Evolutionary conservation across 2,888 invertebrate genomes (phyloP).

Genomic region (Diarsia mendica): DNA sequence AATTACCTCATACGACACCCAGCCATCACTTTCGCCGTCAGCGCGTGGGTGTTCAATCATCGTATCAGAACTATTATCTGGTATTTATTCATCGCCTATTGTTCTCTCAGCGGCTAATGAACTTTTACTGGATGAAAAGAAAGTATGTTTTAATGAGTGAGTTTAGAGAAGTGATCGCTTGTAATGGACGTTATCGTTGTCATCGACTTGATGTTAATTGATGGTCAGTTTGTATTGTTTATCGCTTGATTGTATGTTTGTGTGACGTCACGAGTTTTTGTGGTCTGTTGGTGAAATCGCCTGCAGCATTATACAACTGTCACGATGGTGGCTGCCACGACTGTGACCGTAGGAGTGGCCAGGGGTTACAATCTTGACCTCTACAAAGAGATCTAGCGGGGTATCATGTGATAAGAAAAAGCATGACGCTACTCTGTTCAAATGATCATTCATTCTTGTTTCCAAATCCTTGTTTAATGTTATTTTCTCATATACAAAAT

Average conservation of each 20-base stretch:
- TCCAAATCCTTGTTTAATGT: not conserved
- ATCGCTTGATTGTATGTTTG: constrained; percentile 44
- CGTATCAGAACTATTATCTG: constrained; percentile 69
- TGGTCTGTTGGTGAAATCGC: constrained; percentile 54
- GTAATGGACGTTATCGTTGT: constrained; percentile 75
- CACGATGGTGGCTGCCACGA: constrained; percentile 24
- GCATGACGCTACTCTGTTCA: not conserved
- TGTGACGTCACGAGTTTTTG: constrained; percentile 41
- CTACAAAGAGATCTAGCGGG: constrained; percentile 3
- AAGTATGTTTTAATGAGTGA: constrained; percentile 80
- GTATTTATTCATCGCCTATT: constrained; percentile 76
- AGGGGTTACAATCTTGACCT: constrained; percentile 28
- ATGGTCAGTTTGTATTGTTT: constrained; percentile 61
- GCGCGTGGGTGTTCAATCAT: constrained; percentile 79
- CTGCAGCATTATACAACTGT: constrained; percentile 42
- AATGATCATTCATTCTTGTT: not conserved
- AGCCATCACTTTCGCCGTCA: constrained; percentile 82
- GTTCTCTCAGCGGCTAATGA: constrained; percentile 82
- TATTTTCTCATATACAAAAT: not conserved
- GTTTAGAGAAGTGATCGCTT: constrained; percentile 76
- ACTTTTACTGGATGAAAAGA: constrained; percentile 79
- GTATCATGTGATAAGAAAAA: constrained; percentile 4
- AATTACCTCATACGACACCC: constrained; percentile 75
- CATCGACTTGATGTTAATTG: constrained; percentile 70
- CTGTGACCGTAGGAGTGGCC: constrained; percentile 13